Evolutionary conservation across 2,113 vertebrate species (phyloP), one percentile per base, ranked within the genome.

Genomic region (Calidris pugnax): DNA sequence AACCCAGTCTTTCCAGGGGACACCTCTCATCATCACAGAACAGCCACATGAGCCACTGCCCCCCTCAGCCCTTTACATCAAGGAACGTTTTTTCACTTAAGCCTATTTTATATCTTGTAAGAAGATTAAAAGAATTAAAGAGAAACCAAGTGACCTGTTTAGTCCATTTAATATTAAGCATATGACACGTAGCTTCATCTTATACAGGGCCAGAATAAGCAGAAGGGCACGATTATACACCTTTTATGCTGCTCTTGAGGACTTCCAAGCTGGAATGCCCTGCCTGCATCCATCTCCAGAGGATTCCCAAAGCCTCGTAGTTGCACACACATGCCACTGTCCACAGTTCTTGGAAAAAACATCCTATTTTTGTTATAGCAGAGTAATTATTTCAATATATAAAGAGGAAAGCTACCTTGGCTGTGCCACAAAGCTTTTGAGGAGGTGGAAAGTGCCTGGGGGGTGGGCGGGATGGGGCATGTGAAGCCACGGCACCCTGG

Each of bases 61-160:
- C 12, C 22, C 26, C 23, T 41, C 73, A 89, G 41, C 13, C 32
- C 63, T 86, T 63, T 71, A 88, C 48, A 74, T 26, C 71, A 92
- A 90, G 57, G 45, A 91, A 64, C 43, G 64, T 35, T 85, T 93
- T 90, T 87, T 93, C 6, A 60, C 94, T 81, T 89, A 93, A 96
- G 95, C 92, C 69, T 95, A 48, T 78, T 96, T 87, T 64, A 28
- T 67, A 23, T 91, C 88, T 92, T 64, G 10, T 93, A 93, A 93
- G 90, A 91, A 87, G 90, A 94, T 96, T 95, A 91, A 82, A 81
- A 91, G 69, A 91, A 91, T 89, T 95, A 85, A 92, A 94, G 18
- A 94, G 88, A 93, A 90, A 81, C 82, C 27, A 62, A 87, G 60
- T 85, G 62, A 82, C 80, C 39, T 39, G 39, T 60, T 94, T 60